Conservation (phyloP, 2,113 vertebrate genomes). For the Cinclus mexicanus region DNA sequence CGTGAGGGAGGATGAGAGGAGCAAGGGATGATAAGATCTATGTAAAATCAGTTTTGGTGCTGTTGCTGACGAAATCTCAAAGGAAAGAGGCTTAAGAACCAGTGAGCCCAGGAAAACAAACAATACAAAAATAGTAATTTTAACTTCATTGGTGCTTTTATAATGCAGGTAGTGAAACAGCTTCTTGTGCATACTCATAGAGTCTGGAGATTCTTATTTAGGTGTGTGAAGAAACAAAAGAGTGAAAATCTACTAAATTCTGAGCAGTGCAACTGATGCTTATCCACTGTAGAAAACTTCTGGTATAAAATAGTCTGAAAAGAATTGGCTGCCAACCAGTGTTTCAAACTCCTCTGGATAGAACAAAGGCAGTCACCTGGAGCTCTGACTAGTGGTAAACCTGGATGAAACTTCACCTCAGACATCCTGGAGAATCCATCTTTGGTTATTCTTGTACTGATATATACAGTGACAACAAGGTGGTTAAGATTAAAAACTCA, state of each 20-base stretch:
- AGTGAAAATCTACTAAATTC: background rate
- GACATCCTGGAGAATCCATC: background rate
- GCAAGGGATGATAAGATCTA: background rate
- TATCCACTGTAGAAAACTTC: constrained; percentile 23
- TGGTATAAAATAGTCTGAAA: constrained; percentile 19
- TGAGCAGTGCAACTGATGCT: background rate
- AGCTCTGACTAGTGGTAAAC: background rate
- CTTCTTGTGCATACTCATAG: background rate
- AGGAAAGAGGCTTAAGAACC: background rate
- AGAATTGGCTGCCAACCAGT: background rate
- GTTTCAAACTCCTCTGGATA: background rate
- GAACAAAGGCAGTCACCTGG: background rate
- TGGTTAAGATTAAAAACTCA: background rate
- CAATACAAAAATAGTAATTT: constrained; percentile 21
- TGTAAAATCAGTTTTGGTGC: background rate
- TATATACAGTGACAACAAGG: background rate
- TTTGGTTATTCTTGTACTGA: constrained; percentile 21
- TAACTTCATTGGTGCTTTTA: constrained; percentile 40
- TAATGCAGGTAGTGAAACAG: constrained; percentile 26
- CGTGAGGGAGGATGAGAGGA: background rate
- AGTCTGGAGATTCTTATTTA: background rate
- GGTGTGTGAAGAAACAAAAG: background rate
- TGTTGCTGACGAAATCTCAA: background rate
- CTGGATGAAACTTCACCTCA: background rate
- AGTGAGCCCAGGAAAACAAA: background rate